Percentiles rank a stretch among this genome's conserved stretches.
phyloP scores from a whole-genome alignment of 2,113 vertebrate genomes.

The Mus pahari region DNA sequence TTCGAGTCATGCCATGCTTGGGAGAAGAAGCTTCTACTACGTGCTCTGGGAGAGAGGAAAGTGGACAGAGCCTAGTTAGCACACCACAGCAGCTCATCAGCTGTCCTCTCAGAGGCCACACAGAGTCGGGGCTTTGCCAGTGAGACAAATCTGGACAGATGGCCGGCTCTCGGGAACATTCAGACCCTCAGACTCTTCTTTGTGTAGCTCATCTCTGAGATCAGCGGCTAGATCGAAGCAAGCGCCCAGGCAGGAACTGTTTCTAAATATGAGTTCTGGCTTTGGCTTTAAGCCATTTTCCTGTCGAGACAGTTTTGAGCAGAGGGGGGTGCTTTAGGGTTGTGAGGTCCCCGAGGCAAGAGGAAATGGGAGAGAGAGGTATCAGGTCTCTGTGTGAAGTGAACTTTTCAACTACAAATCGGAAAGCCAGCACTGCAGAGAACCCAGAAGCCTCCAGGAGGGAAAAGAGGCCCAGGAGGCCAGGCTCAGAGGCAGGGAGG shows the following conservation, averaged over 20 bases:
- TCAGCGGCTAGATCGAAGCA: rapidly evolving
- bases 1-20: rapidly evolving
- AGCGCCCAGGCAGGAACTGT: too few species aligned
- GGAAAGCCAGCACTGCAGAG: background rate
- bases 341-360: too few species aligned
- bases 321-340: too few species aligned
- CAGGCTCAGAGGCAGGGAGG: background rate
- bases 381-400: background rate
- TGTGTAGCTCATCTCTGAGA: background rate
- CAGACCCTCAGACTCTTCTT: background rate
- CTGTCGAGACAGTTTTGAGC: background rate
- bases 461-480: too few species aligned
- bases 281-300: background rate
- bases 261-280: background rate
- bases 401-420: background rate
- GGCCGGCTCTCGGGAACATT: background rate
- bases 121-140: rapidly evolving
- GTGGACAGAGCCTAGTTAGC: rapidly evolving
- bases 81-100: rapidly evolving
- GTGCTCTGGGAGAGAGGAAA: background rate
- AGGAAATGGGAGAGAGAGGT: background rate
- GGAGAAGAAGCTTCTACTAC: background rate
- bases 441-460: background rate
- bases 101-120: rapidly evolving
- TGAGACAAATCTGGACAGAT: rapidly evolving